Conservation (phyloP, 37 sponge, comb jelly and placozoan genomes). For the Ephydatia muelleri region DNA sequence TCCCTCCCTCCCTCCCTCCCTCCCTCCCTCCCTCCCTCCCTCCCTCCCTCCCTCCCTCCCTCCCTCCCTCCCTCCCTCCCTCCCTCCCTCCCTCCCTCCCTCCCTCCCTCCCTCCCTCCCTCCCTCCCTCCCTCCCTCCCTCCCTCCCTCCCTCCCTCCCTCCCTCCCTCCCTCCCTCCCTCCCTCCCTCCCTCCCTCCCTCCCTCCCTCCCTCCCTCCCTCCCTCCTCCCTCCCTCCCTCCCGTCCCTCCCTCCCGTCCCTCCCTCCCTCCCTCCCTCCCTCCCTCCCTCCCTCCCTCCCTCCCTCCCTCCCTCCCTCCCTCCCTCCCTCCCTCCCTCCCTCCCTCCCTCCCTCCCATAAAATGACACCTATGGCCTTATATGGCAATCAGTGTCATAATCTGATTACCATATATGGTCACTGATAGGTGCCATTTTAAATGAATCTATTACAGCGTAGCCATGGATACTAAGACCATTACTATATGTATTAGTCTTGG, state of each 20-base stretch:
- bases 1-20: slow-evolving; percentile 3
- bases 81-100: neutral
- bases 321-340: too few species aligned
- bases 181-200: neutral
- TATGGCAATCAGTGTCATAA: too few species aligned
- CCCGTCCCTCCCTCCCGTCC: neutral
- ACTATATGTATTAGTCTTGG: too few species aligned
- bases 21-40: slow-evolving; percentile 4
- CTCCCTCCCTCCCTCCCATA: too few species aligned
- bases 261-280: neutral
- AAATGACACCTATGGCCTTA: too few species aligned
- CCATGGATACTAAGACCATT: too few species aligned
- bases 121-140: slow-evolving; percentile 22
- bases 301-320: neutral
- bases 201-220: neutral
- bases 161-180: neutral
- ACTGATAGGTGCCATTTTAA: too few species aligned
- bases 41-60: neutral
- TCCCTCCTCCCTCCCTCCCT: neutral
- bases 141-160: neutral
- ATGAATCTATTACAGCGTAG: too few species aligned
- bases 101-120: slow-evolving; percentile 11
- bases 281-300: neutral
- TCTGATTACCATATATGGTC: too few species aligned
- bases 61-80: neutral